Evolutionary conservation across 2,888 invertebrate species (phyloP).

Genomic region (Nemotelus pantherinus): DNA sequence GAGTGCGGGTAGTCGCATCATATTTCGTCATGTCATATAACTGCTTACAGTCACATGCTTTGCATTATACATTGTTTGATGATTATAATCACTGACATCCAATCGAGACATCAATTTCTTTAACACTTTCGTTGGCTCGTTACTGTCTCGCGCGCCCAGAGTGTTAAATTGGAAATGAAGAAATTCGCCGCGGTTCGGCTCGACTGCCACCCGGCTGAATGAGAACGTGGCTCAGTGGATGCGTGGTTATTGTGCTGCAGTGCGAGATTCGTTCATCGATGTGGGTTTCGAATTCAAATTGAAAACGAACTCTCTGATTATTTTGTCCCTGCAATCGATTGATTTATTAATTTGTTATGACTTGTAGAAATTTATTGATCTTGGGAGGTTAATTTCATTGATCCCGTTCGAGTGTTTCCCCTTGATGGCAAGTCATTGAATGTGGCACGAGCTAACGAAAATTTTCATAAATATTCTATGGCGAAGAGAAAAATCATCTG

Average conservation of each 20-base stretch:
- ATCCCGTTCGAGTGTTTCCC: constrained; percentile 35
- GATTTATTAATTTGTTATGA: constrained; percentile 48
- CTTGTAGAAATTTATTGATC: constrained; percentile 43
- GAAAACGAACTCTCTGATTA: constrained; percentile 35
- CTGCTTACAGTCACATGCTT: constrained; percentile 1
- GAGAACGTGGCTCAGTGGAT: background rate
- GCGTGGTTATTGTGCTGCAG: no score
- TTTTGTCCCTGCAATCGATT: constrained; percentile 38
- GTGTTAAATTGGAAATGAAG: constrained; percentile 35
- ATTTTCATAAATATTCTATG: background rate
- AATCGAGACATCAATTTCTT: constrained; percentile 17
- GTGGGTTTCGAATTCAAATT: constrained; percentile 31
- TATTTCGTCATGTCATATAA: background rate
- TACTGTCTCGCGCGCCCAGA: background rate
- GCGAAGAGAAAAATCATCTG: no score
- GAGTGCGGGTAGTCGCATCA: constrained; percentile 16
- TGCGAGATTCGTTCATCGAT: background rate
- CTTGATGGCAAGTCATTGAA: constrained; percentile 11
- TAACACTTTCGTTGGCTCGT: constrained; percentile 24
- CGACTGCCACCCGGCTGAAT: background rate
- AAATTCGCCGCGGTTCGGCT: constrained; percentile 19
- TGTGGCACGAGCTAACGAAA: constrained; percentile 39
- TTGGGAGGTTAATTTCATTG: constrained; percentile 42
- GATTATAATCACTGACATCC: constrained; percentile 20
- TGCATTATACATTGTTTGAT: background rate